Evolutionary conservation across 1,140 invertebrate genomes (phyloP), one percentile per base, ranked within the genome.

Genomic region (Muscidifurax raptorellus): DNA sequence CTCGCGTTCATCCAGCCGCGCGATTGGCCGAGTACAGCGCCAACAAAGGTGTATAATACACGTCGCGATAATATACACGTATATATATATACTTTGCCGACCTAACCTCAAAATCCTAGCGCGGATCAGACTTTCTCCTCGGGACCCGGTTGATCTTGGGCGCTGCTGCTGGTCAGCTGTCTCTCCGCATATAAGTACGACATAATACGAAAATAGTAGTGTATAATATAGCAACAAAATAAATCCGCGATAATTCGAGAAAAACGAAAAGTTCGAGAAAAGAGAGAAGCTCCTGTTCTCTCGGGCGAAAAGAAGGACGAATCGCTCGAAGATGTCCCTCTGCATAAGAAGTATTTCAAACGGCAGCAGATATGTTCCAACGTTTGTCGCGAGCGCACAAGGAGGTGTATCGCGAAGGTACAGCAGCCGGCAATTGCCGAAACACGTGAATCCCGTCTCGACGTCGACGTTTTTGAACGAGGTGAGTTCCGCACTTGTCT

Each of bases 311-410:
- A 69, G 3, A 69, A 7, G 25, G 25, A 1, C 3, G 13, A 30
- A 52, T 9, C 52, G 74, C 25, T 36, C 1, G 32, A 90, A 83
- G 79, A 92, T 92, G 92, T 90, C 91, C n/a, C 76, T 89, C 36
- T 91, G 88, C 44, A 87, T 92, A 69, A 86, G 92, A 32, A 87
- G 87, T 13, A 66, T 92, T 13, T 82, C 90, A 1, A 89, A 85
- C 69, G 83, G 82, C 67, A 88, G 87, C 13, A 85, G 87, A 76
- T 92, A 88, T 84, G 81, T 72, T 89, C 30, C 87, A 86, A 52
- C 88, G 87, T 36, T 91, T 59, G 77, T 82, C 13, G 27, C 47
- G 13, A 80, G 40, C 59, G n/a, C 28, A 1, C 71, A 67, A 52
- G 78, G 36, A 67, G 69, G 32, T 80, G 71, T 22, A 9, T 18